These are phyloP conservation scores for Aegithalos caudatus DNA, from an alignment of 2,113 vertebrate species.

Conservation along the genomic window DNA sequence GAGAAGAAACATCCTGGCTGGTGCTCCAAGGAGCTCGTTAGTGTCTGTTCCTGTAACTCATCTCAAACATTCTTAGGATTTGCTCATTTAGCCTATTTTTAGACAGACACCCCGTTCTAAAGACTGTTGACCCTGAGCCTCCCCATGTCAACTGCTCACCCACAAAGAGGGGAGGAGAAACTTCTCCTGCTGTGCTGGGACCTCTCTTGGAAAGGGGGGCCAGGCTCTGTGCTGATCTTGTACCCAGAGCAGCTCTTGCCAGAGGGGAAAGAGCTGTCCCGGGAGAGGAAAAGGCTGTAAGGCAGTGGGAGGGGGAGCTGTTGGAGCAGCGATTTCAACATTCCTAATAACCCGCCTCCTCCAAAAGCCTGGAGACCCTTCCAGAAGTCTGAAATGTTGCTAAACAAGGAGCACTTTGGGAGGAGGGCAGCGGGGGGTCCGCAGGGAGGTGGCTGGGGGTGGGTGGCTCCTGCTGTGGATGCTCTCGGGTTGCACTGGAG, in stretches of 20 bases:
- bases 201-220: not conserved
- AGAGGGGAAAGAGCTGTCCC: not conserved
- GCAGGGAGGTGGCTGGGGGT: not conserved
- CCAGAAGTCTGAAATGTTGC: not conserved
- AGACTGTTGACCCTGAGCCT: not conserved
- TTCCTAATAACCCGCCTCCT: not conserved
- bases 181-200: not conserved
- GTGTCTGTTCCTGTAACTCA: not conserved
- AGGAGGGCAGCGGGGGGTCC: not conserved
- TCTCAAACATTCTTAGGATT: not conserved
- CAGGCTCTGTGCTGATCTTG: not conserved
- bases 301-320: not conserved
- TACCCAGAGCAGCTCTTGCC: not conserved
- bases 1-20: not conserved
- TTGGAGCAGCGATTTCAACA: not conserved
- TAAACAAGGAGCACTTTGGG: not conserved
- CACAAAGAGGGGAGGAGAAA: not conserved
- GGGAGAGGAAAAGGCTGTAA: not conserved
- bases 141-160: not conserved
- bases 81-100: not conserved
- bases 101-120: not conserved
- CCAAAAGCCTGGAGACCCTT: not conserved
- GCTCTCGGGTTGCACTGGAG: fast-evolving
- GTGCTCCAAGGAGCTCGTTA: not conserved
- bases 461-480: not conserved